These are phyloP conservation scores for Plebejus anna DNA, from an alignment of 2,888 invertebrate genomes.

Conservation along the genomic window DNA sequence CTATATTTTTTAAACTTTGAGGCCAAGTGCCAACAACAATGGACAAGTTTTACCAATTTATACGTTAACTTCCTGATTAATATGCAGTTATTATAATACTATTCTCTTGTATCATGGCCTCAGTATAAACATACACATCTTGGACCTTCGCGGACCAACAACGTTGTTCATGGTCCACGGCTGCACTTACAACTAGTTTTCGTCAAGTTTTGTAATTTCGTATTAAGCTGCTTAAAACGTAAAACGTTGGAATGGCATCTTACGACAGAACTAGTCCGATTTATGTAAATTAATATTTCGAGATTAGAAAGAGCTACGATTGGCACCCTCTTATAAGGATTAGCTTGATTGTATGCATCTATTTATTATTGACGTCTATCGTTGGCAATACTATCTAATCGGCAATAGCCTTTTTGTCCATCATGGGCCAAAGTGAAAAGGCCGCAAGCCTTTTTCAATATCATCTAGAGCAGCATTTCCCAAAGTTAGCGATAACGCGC, in stretches of 20 bases:
- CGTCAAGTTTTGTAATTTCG: not conserved
- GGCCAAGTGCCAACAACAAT: not conserved
- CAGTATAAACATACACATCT: not conserved
- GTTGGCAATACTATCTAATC: not conserved
- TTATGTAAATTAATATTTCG: not conserved
- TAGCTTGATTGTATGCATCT: too few relatives aligned
- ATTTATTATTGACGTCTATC: too few relatives aligned
- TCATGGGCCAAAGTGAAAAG: not conserved
- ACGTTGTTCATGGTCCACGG: not conserved
- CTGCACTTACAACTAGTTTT: not conserved
- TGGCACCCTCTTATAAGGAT: not conserved
- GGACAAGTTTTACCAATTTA: not conserved
- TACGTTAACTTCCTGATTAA: not conserved
- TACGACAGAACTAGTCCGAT: not conserved
- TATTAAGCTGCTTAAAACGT: not conserved
- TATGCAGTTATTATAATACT: not conserved
- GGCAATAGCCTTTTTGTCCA: not conserved
- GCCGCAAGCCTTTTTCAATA: not conserved
- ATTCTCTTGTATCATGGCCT: constrained; percentile 4
- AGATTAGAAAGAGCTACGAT: not conserved
- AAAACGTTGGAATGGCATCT: not conserved
- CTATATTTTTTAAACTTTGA: not conserved
- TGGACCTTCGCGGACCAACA: not conserved
- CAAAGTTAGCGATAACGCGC: too few relatives aligned
- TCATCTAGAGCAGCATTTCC: not conserved